These are phyloP conservation scores for Melanerpes aurifrons DNA, from an alignment of 2,113 vertebrate species.

Conservation along the genomic window DNA sequence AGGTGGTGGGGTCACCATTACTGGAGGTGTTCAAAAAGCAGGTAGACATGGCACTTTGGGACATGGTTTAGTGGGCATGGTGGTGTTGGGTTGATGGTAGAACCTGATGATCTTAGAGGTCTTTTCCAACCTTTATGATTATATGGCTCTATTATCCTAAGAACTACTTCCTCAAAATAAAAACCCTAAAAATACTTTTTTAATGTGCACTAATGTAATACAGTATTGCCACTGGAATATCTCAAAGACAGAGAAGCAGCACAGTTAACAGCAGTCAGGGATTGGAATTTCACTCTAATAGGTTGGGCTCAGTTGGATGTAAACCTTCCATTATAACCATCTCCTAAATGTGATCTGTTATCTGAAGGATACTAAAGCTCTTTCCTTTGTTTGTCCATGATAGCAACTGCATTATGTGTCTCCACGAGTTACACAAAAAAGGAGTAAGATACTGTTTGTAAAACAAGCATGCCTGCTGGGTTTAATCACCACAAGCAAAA, in stretches of 20 bases:
- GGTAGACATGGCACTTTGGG: no score
- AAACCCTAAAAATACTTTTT: no score
- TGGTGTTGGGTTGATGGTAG: no score
- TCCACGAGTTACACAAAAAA: neutral
- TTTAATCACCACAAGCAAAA: conserved; percentile 68
- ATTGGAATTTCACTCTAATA: neutral
- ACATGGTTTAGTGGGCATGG: no score
- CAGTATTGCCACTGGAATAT: neutral
- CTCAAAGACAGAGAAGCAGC: neutral
- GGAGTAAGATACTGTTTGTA: conserved; percentile 24
- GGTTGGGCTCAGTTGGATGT: neutral
- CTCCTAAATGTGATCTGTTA: neutral
- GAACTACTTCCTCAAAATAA: neutral
- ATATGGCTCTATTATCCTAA: neutral
- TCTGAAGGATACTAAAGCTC: neutral
- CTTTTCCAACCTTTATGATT: no score
- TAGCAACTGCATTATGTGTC: conserved; percentile 20
- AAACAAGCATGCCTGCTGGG: conserved; percentile 51
- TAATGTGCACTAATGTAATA: neutral
- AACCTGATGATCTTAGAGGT: no score
- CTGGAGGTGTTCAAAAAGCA: no score
- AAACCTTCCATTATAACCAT: neutral
- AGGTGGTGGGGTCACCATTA: no score
- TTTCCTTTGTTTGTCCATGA: neutral
- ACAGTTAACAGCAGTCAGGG: neutral